Conservation (phyloP, 2,797 vertebrate genomes). For the Crypturellus tataupa region DNA sequence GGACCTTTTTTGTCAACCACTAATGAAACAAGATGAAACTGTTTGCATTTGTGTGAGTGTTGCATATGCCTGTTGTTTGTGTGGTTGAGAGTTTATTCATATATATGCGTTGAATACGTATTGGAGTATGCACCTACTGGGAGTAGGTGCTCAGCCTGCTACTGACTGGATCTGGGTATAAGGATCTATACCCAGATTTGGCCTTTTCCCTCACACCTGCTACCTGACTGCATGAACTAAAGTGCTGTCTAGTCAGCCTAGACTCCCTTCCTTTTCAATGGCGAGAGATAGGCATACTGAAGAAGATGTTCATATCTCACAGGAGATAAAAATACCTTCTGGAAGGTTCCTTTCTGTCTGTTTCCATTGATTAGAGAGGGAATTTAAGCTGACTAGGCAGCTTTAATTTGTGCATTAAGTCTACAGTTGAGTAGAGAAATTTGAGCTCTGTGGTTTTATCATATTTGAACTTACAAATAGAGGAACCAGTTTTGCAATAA, state of each 20-base stretch:
- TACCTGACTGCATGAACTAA: neutral
- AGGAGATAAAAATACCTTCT: neutral
- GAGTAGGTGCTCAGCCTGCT: too few relatives aligned
- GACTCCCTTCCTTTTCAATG: neutral
- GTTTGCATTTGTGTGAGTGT: too few relatives aligned
- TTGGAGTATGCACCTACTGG: too few relatives aligned
- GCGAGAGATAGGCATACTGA: neutral
- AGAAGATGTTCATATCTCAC: neutral
- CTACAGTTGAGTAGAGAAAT: neutral
- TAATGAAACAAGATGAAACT: too few relatives aligned
- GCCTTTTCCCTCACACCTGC: too few relatives aligned
- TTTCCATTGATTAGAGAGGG: neutral
- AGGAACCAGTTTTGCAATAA: slow-evolving; percentile 25
- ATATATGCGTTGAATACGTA: too few relatives aligned
- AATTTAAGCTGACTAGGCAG: neutral
- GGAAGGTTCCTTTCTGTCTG: neutral
- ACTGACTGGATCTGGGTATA: too few relatives aligned
- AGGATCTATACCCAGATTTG: too few relatives aligned
- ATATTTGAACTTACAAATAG: neutral
- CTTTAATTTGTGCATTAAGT: neutral
- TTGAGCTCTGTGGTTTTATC: neutral
- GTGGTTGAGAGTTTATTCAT: too few relatives aligned
- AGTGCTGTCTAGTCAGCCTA: neutral
- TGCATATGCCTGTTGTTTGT: too few relatives aligned
- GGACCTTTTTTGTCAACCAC: too few relatives aligned